Conservation (phyloP, 1,140 invertebrate genomes). For the Carposina sasakii region DNA sequence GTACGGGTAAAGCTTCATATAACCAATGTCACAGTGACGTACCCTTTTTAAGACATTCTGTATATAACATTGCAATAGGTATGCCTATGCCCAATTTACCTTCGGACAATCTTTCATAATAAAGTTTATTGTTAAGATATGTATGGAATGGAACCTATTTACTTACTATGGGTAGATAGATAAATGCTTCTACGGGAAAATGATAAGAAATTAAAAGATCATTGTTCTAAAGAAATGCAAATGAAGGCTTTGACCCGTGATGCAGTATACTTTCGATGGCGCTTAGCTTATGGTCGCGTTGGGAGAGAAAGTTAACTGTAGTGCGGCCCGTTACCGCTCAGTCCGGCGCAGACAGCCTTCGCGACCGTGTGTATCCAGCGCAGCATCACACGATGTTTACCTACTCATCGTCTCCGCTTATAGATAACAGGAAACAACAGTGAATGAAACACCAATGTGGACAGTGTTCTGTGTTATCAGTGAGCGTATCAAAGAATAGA, state of each 20-base stretch:
- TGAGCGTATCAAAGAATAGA: constrained; percentile 35
- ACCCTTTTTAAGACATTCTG: too few relatives aligned
- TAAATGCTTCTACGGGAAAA: too few relatives aligned
- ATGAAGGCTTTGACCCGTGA: constrained; percentile 58
- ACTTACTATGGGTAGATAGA: too few relatives aligned
- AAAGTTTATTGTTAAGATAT: too few relatives aligned
- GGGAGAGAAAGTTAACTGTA: constrained; percentile 68
- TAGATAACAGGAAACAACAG: constrained; percentile 54
- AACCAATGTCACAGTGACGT: too few relatives aligned
- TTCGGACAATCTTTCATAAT: too few relatives aligned
- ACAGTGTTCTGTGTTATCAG: constrained; percentile 25
- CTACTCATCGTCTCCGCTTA: constrained; percentile 31
- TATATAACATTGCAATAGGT: too few relatives aligned
- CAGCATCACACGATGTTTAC: constrained; percentile 45
- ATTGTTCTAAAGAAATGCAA: constrained; percentile 5
- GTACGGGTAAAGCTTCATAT: too few relatives aligned
- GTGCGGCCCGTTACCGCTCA: constrained; percentile 53
- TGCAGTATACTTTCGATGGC: constrained; percentile 61
- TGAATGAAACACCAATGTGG: constrained; percentile 28
- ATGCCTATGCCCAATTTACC: too few relatives aligned
- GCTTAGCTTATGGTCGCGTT: constrained; percentile 44
- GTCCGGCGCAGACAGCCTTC: constrained; percentile 21
- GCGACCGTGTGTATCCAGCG: too few relatives aligned
- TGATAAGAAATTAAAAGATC: too few relatives aligned
- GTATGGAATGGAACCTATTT: too few relatives aligned